phyloP scores from a whole-genome alignment of 2,888 invertebrate species.

The Agrotis ipsilon region DNA sequence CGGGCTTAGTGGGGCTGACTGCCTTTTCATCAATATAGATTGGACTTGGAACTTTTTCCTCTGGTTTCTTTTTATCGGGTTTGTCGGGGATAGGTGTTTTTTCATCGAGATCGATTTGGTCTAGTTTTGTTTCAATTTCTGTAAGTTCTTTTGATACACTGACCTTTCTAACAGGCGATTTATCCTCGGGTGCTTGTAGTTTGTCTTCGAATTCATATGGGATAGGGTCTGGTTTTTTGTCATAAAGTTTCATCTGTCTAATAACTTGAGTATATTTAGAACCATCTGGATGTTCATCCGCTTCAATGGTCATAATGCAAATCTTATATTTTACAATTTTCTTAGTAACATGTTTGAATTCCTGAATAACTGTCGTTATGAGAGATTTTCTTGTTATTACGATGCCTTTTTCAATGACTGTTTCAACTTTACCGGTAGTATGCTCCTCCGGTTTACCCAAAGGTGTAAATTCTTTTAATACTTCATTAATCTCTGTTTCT shows the following conservation, averaged over 20 bases:
- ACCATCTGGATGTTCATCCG: slow-evolving; percentile 44
- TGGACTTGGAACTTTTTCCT: slow-evolving; percentile 25
- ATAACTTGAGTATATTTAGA: slow-evolving; percentile 20
- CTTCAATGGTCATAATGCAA: slow-evolving; percentile 29
- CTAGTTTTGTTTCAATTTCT: not conserved
- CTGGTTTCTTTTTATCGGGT: not conserved
- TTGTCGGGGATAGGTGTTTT: not conserved
- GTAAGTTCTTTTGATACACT: not conserved
- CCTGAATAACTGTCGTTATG: slow-evolving; percentile 45
- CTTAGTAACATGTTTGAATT: slow-evolving; percentile 11
- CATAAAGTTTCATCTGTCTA: slow-evolving; percentile 40
- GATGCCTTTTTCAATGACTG: slow-evolving; percentile 25
- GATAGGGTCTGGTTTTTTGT: slow-evolving; percentile 32
- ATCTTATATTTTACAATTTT: slow-evolving; percentile 30
- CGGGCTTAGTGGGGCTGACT: slow-evolving; percentile 16
- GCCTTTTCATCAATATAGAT: slow-evolving; percentile 5
- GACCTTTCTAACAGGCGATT: not conserved
- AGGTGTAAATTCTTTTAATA: slow-evolving; percentile 31
- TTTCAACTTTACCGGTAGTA: slow-evolving; percentile 20
- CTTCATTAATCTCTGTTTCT: slow-evolving; percentile 31
- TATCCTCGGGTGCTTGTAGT: slow-evolving; percentile 9
- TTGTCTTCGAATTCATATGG: slow-evolving; percentile 46
- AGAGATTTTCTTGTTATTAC: slow-evolving; percentile 28
- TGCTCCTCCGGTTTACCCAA: slow-evolving; percentile 38
- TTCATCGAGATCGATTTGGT: slow-evolving; percentile 1